phyloP scores from a whole-genome alignment of 2,888 invertebrate species.

The Kryphioiulus occultus region DNA sequence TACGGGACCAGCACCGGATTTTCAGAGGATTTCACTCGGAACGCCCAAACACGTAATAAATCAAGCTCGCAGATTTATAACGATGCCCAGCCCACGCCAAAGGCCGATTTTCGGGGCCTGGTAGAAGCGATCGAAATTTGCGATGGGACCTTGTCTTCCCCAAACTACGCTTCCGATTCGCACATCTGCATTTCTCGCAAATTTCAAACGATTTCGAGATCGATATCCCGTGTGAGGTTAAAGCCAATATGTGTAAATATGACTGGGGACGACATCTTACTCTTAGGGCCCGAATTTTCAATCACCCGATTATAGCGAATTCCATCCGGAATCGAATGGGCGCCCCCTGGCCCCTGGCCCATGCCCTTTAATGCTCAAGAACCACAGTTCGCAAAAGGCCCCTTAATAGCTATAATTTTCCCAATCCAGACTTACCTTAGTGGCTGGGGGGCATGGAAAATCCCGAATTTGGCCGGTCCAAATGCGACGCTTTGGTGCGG shows the following conservation, averaged over 20 bases:
- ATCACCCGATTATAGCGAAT: not conserved
- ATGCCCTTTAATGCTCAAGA: not conserved
- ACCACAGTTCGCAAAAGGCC: not conserved
- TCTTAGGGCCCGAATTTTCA: not conserved
- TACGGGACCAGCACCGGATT: not conserved
- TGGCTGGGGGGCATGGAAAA: slow-evolving; percentile 2
- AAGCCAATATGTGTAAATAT: not conserved
- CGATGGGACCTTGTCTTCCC: too few relatives aligned
- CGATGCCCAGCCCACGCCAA: not conserved
- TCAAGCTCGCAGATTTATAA: not conserved
- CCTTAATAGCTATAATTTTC: not conserved
- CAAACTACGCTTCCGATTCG: too few relatives aligned
- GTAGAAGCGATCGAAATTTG: too few relatives aligned
- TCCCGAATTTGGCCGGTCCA: slow-evolving; percentile 26
- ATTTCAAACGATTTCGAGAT: not conserved
- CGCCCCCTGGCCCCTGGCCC: not conserved
- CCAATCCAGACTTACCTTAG: not conserved
- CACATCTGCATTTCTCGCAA: not conserved
- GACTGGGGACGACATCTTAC: slow-evolving; percentile 37
- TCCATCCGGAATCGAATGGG: not conserved
- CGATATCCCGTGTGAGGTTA: not conserved
- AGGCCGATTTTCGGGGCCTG: too few relatives aligned
- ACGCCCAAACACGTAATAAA: not conserved
- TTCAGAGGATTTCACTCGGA: not conserved
- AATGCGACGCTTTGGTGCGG: slow-evolving; percentile 17